Evolutionary conservation across 2,797 vertebrate genomes (phyloP).

Genomic region (Sebastes ruberrimus): DNA sequence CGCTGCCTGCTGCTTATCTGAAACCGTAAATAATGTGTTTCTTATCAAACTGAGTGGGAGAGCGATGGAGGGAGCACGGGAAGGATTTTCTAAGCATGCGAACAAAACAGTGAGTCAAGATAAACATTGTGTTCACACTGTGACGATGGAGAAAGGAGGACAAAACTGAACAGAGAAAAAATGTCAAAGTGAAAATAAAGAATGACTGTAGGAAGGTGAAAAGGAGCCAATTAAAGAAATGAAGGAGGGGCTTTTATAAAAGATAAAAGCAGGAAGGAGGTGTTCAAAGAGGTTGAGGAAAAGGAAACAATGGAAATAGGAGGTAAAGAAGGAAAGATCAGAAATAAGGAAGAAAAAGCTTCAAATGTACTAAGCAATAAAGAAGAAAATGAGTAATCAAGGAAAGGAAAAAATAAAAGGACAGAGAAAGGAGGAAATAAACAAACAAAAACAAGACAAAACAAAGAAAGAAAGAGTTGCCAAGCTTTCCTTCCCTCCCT

Average conservation of each 20-base stretch:
- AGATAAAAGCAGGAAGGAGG: not conserved
- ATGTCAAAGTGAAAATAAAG: not conserved
- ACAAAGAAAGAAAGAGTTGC: not conserved
- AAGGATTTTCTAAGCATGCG: not conserved
- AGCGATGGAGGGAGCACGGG: not conserved
- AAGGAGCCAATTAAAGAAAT: not conserved
- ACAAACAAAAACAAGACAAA: not conserved
- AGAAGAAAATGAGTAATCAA: not conserved
- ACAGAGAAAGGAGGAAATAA: not conserved
- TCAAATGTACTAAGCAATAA: not conserved
- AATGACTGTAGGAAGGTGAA: rapidly evolving
- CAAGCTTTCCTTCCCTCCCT: not conserved
- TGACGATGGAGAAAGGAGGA: not conserved
- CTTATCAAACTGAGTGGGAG: slow-evolving; percentile 11
- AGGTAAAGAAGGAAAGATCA: not conserved
- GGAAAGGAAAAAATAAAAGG: no score
- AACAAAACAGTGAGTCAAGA: slow-evolving; percentile 3
- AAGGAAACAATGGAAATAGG: not conserved
- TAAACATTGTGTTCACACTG: not conserved
- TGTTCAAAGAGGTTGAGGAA: not conserved
- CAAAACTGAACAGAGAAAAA: not conserved
- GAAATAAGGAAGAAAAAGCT: not conserved
- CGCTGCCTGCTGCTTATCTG: slow-evolving; percentile 26
- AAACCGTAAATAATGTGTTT: slow-evolving; percentile 25
- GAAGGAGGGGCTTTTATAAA: not conserved